phyloP scores from a whole-genome alignment of 2,113 vertebrate species.

The Atrichornis clamosus region DNA sequence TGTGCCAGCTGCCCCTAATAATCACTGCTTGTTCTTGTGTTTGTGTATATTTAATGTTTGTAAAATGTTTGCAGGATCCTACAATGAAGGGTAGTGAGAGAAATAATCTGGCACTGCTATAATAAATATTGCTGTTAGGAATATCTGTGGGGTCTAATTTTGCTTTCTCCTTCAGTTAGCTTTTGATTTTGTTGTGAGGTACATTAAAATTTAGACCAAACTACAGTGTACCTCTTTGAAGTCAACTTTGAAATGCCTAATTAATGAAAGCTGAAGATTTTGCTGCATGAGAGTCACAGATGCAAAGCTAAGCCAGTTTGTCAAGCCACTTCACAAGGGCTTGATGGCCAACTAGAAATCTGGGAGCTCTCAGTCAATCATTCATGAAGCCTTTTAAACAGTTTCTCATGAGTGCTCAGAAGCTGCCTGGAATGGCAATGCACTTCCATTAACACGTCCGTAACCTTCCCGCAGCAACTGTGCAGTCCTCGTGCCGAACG shows the following conservation, averaged over 20 bases:
- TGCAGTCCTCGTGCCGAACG: neutral
- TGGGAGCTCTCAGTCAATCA: neutral
- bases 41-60: neutral
- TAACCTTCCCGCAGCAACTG: rapidly evolving
- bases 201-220: neutral
- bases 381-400: neutral
- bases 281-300: neutral
- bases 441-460: neutral
- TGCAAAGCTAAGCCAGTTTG: neutral
- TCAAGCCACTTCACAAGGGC: neutral
- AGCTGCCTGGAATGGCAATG: neutral
- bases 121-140: neutral
- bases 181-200: neutral
- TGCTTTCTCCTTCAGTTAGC: neutral
- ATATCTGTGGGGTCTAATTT: neutral
- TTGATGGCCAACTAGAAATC: neutral
- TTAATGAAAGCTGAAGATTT: neutral
- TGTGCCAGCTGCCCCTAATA: neutral
- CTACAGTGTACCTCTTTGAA: neutral
- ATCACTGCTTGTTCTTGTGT: neutral
- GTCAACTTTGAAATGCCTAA: neutral
- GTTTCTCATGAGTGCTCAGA: neutral
- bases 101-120: neutral
- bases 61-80: neutral
- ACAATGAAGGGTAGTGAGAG: neutral